Evolutionary conservation across 2,113 vertebrate genomes (phyloP), one percentile per base, ranked within the genome.

Genomic region (Silurus glanis): DNA sequence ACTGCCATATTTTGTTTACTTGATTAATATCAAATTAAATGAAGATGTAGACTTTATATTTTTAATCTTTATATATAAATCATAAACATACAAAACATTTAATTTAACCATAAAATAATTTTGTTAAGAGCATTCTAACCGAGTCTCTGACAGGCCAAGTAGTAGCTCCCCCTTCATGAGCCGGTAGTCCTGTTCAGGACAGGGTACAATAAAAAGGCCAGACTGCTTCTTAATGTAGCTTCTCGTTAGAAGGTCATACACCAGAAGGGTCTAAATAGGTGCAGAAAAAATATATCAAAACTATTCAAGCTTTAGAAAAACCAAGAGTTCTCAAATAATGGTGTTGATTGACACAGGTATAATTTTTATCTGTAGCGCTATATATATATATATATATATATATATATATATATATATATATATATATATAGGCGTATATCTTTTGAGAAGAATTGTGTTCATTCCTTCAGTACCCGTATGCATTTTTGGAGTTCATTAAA

Each of bases 61-160:
- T 37, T 37, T 37, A 37, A 37, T n/a, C n/a, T n/a, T n/a, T n/a
- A n/a, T n/a, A n/a, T n/a, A n/a, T n/a, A n/a, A n/a, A n/a, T 37
- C 37, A 37, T 37, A 0, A 37, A 37, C 37, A 37, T 37, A 37
- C 37, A 37, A 47, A 45, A 17, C 45, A 45, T 72, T 47, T 9
- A 6, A 72, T 75, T 75, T 51, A 75, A 17, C 45, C 47, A 3
- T n/a, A 51, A 82, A 56, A 69, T 55, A 37, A 4, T 84, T 23
- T 53, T 13, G 78, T 55, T 8, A 69, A 51, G n/a, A 58, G 4
- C 28, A 59, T 81, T 69, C 83, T 89, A 83, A 94, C 93, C 93
- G 93, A 13, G 90, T 93, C 76, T 95, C 91, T 72, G 93, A 92
- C 12, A 94, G 87, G 66, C 94, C 92, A 83, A 95, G 89, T n/a